phyloP scores from a whole-genome alignment of 2,797 vertebrate genomes.

The Clarias laeviceps region DNA sequence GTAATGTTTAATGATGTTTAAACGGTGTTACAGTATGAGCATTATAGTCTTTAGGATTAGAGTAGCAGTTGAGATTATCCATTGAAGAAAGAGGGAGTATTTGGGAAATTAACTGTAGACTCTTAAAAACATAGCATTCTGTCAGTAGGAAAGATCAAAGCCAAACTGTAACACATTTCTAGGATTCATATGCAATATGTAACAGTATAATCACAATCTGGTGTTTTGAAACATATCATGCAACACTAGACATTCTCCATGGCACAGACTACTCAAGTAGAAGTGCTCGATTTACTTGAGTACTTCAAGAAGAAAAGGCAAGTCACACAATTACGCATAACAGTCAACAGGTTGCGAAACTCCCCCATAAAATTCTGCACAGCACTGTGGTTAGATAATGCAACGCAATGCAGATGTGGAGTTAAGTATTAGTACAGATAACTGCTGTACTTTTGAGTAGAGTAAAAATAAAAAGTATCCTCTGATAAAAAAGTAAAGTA shows the following conservation, averaged over 20 bases:
- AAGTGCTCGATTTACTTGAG: too few species aligned
- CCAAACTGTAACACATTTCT: neutral
- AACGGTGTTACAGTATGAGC: neutral
- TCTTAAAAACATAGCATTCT: neutral
- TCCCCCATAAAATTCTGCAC: too few species aligned
- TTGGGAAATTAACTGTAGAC: neutral
- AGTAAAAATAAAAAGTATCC: too few species aligned
- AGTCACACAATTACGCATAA: too few species aligned
- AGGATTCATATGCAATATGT: neutral
- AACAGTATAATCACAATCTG: neutral
- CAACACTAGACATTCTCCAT: neutral
- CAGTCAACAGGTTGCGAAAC: too few species aligned
- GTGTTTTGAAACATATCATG: neutral
- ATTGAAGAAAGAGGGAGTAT: neutral
- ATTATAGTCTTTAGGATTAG: neutral
- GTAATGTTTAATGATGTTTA: neutral
- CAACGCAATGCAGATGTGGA: too few species aligned
- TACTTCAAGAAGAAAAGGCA: too few species aligned
- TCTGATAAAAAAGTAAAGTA: too few species aligned
- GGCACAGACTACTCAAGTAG: too few species aligned
- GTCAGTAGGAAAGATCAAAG: neutral
- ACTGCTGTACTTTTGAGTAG: too few species aligned
- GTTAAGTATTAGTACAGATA: too few species aligned
- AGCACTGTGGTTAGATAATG: too few species aligned
- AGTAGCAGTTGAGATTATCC: neutral